Evolutionary conservation across 1,140 invertebrate species (phyloP).

Genomic region (Bursaphelenchus mucronatus): DNA sequence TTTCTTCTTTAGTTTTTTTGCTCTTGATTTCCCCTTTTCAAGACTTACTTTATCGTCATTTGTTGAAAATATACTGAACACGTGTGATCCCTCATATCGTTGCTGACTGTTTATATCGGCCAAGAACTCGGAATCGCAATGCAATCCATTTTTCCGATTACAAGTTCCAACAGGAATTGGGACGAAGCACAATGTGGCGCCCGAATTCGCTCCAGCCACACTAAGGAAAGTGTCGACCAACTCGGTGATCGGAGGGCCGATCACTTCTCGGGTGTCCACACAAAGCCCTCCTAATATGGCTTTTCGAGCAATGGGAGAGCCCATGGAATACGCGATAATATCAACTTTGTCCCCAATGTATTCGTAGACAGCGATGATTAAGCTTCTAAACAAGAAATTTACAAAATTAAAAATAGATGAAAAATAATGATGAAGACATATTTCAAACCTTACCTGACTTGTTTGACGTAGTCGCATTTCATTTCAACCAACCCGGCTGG

Average conservation of each 20-base stretch:
- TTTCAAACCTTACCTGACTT: constrained; percentile 16
- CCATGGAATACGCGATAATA: constrained; percentile 47
- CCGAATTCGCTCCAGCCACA: constrained; percentile 47
- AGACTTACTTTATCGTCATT: constrained; percentile 39
- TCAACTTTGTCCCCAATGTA: constrained; percentile 48
- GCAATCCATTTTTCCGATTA: constrained; percentile 40
- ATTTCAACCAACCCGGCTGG: constrained; percentile 45
- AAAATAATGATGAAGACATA: neutral
- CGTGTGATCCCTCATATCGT: constrained; percentile 39
- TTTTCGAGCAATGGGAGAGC: constrained; percentile 40
- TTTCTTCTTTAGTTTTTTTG: neutral
- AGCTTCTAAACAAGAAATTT: constrained; percentile 27
- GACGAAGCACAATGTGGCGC: constrained; percentile 38
- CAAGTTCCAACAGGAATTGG: constrained; percentile 49
- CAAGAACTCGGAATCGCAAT: constrained; percentile 52
- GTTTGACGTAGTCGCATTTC: constrained; percentile 39
- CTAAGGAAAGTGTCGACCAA: constrained; percentile 48
- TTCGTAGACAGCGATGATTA: constrained; percentile 46
- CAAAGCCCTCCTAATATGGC: constrained; percentile 42
- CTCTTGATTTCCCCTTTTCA: neutral
- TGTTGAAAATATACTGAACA: constrained; percentile 47
- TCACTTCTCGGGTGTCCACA: constrained; percentile 47
- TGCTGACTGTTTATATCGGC: constrained; percentile 35
- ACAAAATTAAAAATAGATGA: neutral
- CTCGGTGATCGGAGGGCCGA: constrained; percentile 46